phyloP scores from a whole-genome alignment of 2,113 vertebrate genomes.

The Rhea pennata region DNA sequence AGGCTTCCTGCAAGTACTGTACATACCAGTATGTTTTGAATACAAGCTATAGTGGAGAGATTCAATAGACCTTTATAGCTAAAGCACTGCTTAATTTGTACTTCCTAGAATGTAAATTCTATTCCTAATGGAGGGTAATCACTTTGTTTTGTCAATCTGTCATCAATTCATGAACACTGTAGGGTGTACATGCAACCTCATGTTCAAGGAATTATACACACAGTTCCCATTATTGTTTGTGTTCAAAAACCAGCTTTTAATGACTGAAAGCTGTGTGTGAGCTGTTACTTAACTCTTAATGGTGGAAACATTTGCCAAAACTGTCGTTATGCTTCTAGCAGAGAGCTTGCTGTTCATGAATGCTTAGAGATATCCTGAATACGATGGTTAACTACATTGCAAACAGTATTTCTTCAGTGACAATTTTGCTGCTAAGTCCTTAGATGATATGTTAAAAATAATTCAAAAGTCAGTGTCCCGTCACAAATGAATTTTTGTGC shows the following conservation, averaged over 20 bases:
- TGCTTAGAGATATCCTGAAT: not conserved
- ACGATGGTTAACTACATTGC: not conserved
- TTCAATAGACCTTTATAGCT: too few relatives aligned
- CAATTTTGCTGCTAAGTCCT: not conserved
- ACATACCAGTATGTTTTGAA: not conserved
- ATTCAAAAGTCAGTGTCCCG: not conserved
- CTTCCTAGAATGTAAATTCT: not conserved
- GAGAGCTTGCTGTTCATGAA: not conserved
- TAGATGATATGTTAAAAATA: not conserved
- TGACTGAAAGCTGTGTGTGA: not conserved
- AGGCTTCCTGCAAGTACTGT: not conserved
- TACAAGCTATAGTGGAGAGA: too few relatives aligned
- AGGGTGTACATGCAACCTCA: not conserved
- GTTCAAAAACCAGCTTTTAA: constrained; percentile 16
- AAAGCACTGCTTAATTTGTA: not conserved
- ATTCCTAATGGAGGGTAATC: constrained; percentile 11
- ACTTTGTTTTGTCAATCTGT: not conserved
- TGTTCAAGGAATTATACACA: not conserved
- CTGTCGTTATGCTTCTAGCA: not conserved
- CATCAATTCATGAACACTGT: constrained; percentile 7
- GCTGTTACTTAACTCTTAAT: not conserved
- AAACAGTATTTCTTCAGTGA: not conserved
- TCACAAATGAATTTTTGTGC: not conserved
- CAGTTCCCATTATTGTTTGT: not conserved
- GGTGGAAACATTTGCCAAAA: not conserved